Conservation (phyloP, 2,113 vertebrate species). For the Anser cygnoides region DNA sequence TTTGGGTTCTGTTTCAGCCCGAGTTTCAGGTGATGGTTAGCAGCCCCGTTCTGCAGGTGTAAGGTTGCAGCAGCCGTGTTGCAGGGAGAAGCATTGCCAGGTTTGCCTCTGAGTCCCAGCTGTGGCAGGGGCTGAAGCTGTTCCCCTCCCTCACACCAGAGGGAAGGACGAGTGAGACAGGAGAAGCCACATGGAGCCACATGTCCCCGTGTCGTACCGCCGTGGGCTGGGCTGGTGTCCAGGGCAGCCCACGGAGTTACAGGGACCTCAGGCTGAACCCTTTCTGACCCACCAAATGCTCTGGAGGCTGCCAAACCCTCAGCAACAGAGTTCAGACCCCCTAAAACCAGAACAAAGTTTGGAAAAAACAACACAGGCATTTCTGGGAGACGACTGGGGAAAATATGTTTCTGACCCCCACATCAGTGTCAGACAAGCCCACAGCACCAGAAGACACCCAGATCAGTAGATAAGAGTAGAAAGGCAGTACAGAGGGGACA, state of each 20-base stretch:
- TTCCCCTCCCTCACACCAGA: background rate
- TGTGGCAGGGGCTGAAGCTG: background rate
- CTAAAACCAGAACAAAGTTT: background rate
- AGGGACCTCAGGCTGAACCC: slow-evolving; percentile 6
- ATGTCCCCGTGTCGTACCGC: background rate
- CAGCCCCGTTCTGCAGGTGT: background rate
- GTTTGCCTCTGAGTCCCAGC: background rate
- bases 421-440: background rate
- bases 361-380: background rate
- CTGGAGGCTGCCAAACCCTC: background rate
- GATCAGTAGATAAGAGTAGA: background rate
- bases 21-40: background rate
- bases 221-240: background rate
- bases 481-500: background rate
- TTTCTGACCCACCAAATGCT: background rate
- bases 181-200: background rate
- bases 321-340: background rate
- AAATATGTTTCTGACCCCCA: background rate
- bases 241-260: background rate
- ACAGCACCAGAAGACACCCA: background rate
- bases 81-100: background rate
- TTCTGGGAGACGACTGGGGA: background rate
- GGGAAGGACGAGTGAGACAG: background rate
- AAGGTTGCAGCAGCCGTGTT: fast-evolving
- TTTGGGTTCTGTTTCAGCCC: background rate